A percentile compares a stretch with the other conserved stretches of the same genome.
phyloP scores from a whole-genome alignment of 2,888 invertebrate genomes.

The Leptopilina drosophilae region DNA sequence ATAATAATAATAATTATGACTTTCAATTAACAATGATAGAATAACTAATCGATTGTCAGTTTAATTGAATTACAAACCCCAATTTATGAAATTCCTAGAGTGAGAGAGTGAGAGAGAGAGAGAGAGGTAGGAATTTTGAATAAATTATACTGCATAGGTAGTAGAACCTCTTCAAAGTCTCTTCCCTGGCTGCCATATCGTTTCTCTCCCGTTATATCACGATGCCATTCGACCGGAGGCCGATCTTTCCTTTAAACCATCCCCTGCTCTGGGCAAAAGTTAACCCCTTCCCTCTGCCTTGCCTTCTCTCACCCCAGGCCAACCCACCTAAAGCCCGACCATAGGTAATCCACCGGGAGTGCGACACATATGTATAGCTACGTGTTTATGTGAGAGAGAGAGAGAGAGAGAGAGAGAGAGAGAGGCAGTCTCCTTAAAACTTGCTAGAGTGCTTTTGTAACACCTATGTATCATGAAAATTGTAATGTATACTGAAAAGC shows the following conservation, averaged over 20 bases:
- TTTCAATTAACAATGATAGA: too few relatives aligned
- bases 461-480: conserved; percentile 35
- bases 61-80: too few relatives aligned
- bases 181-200: too few relatives aligned
- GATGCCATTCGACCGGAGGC: background rate
- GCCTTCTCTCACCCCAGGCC: background rate
- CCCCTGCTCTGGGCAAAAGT: background rate
- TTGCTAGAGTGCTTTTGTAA: conserved; percentile 32
- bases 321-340: background rate
- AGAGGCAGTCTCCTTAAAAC: conserved; percentile 7
- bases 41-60: too few relatives aligned
- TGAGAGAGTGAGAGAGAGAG: too few relatives aligned
- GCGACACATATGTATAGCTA: background rate
- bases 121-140: background rate
- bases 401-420: background rate
- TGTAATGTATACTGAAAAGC: conserved; percentile 21
- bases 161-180: too few relatives aligned
- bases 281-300: background rate
- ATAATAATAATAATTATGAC: too few relatives aligned
- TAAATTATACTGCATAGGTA: background rate
- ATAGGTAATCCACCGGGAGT: conserved; percentile 27
- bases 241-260: conserved; percentile 6
- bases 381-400: background rate
- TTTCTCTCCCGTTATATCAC: background rate
- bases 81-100: too few relatives aligned